Conservation (phyloP, 2,797 vertebrate species). For the Loris lydekkerianus region DNA sequence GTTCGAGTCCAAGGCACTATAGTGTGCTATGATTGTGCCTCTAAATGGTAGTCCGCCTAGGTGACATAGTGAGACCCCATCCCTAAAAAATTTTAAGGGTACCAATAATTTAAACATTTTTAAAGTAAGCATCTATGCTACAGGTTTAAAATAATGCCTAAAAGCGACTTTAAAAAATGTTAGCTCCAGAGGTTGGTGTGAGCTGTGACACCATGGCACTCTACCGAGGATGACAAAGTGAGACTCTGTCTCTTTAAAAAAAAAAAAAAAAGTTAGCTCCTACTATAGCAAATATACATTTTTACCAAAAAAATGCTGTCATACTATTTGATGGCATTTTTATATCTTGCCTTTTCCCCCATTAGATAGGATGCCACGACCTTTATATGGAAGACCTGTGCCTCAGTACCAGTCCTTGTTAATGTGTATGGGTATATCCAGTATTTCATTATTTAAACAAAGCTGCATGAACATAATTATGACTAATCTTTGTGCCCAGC, state of each 20-base stretch:
- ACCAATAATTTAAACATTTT: not conserved
- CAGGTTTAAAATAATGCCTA: slow-evolving; percentile 1
- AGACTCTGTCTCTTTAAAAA: too few species aligned
- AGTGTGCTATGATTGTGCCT: not conserved
- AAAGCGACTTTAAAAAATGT: not conserved
- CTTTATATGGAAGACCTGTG: not conserved
- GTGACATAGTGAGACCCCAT: not conserved
- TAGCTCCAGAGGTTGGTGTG: too few species aligned
- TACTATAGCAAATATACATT: not conserved
- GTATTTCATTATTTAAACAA: not conserved
- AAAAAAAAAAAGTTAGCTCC: not conserved
- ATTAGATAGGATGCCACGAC: not conserved
- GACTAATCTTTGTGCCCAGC: not conserved
- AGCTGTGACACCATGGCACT: too few species aligned
- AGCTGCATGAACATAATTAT: too few species aligned
- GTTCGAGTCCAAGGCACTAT: not conserved
- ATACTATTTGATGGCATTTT: not conserved
- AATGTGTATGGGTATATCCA: not conserved
- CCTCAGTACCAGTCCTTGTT: not conserved
- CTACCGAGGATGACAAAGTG: too few species aligned
- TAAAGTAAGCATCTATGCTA: not conserved
- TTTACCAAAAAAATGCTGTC: not conserved
- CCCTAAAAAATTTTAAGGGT: not conserved
- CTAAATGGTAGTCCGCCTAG: not conserved
- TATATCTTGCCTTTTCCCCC: not conserved